Evolutionary conservation across 2,888 invertebrate genomes (phyloP).

Genomic region (Helobdella robusta): DNA sequence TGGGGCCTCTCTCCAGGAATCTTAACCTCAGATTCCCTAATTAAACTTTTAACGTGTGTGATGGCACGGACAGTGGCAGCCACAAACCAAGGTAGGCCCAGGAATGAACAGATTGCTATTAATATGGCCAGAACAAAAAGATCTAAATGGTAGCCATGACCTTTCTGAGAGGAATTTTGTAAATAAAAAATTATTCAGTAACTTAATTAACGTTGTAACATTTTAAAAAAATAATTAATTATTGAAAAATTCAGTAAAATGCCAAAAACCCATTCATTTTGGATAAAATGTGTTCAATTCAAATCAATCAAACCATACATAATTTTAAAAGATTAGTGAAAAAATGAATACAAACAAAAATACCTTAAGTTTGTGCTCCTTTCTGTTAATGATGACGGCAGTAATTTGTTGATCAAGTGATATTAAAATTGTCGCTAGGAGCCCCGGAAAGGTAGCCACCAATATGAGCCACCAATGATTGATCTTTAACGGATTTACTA

Average conservation of each 20-base stretch:
- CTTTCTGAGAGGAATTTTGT: slow-evolving; percentile 68
- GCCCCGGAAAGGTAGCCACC: slow-evolving; percentile 75
- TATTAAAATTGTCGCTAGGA: slow-evolving; percentile 87
- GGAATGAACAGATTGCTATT: slow-evolving; percentile 75
- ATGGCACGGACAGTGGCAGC: slow-evolving; percentile 94
- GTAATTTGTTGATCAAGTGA: slow-evolving; percentile 99
- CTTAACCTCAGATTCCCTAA: slow-evolving; percentile 86
- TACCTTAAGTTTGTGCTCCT: slow-evolving; percentile 87
- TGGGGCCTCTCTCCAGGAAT: slow-evolving; percentile 94
- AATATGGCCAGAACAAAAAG: slow-evolving; percentile 76
- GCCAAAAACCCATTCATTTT: too few relatives aligned
- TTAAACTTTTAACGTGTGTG: slow-evolving; percentile 90
- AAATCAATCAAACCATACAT: too few relatives aligned
- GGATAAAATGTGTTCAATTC: too few relatives aligned
- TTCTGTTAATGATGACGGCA: slow-evolving; percentile 92
- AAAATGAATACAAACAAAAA: too few relatives aligned
- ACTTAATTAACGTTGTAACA: neutral
- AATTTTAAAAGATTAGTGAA: too few relatives aligned
- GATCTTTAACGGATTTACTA: slow-evolving; percentile 40
- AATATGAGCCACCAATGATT: slow-evolving; percentile 65
- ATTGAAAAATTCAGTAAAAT: neutral
- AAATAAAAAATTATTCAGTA: neutral
- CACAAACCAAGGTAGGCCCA: slow-evolving; percentile 74
- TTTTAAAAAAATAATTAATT: neutral
- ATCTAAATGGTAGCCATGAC: slow-evolving; percentile 90